Conservation (phyloP, 2,888 invertebrate species). For the Beris chalybata region DNA sequence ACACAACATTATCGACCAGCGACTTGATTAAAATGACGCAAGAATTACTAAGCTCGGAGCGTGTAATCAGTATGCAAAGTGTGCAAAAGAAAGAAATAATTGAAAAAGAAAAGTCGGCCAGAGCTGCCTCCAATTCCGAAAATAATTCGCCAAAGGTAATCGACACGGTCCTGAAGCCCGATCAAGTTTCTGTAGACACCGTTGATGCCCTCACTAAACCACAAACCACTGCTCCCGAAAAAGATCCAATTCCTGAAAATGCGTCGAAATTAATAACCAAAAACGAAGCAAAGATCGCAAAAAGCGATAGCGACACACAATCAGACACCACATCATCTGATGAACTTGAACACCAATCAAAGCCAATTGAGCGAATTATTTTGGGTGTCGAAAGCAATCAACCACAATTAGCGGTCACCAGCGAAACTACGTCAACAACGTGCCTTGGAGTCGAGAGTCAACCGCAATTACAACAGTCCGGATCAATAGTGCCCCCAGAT, state of each 20-base stretch:
- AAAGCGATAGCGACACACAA: constrained; percentile 24
- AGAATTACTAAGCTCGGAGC: constrained; percentile 19
- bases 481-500: too few species aligned
- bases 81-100: not conserved
- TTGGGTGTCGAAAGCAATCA: constrained; percentile 50
- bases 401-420: constrained; percentile 18
- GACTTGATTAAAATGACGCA: constrained; percentile 26
- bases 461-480: not conserved
- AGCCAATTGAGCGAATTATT: constrained; percentile 54
- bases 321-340: constrained; percentile 27
- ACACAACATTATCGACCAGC: not conserved
- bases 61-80: constrained; percentile 18
- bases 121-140: not conserved
- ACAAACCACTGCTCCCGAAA: not conserved
- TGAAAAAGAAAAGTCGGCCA: not conserved
- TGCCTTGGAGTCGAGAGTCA: not conserved
- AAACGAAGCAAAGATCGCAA: constrained; percentile 17
- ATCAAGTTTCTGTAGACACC: not conserved
- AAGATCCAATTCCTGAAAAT: not conserved
- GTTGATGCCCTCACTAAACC: not conserved
- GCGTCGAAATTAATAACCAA: constrained; percentile 15
- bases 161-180: not conserved
- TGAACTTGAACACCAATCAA: constrained; percentile 38
- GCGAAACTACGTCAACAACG: not conserved
- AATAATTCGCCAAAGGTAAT: constrained; percentile 6